Evolutionary conservation across 2,888 invertebrate genomes (phyloP).

Genomic region (Trissolcus japonicus): DNA sequence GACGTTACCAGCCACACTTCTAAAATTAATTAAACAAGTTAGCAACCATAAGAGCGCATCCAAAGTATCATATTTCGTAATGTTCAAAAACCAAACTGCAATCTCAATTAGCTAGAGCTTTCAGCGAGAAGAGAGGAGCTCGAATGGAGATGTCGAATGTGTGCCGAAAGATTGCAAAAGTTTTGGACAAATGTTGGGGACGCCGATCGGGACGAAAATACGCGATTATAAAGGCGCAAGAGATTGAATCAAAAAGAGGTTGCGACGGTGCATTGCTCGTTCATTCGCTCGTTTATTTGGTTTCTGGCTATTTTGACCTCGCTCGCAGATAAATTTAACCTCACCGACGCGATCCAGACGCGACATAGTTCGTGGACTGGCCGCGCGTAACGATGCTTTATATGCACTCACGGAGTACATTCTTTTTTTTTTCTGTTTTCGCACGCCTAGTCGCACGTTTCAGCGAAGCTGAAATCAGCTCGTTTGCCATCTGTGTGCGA

Average conservation of each 20-base stretch:
- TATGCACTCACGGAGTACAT: constrained; percentile 21
- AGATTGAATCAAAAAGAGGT: constrained; percentile 47
- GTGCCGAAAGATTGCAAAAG: neutral
- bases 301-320: constrained; percentile 62
- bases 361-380: constrained; percentile 54
- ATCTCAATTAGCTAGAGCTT: neutral
- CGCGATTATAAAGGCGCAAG: constrained; percentile 28
- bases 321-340: constrained; percentile 64
- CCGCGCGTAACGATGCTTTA: constrained; percentile 41
- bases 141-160: constrained; percentile 3
- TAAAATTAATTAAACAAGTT: constrained; percentile 21
- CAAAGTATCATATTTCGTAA: neutral
- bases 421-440: constrained; percentile 40
- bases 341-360: constrained; percentile 58
- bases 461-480: constrained; percentile 2
- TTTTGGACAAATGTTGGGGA: constrained; percentile 4
- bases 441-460: constrained; percentile 21
- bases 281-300: constrained; percentile 47
- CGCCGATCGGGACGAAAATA: constrained; percentile 25
- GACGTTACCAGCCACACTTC: constrained; percentile 3
- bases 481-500: neutral
- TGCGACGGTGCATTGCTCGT: constrained; percentile 50
- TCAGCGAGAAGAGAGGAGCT: neutral
- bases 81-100: neutral
- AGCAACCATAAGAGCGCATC: constrained; percentile 10